phyloP scores from a whole-genome alignment of 1,140 invertebrate genomes.

The Neotoxoptera formosana region DNA sequence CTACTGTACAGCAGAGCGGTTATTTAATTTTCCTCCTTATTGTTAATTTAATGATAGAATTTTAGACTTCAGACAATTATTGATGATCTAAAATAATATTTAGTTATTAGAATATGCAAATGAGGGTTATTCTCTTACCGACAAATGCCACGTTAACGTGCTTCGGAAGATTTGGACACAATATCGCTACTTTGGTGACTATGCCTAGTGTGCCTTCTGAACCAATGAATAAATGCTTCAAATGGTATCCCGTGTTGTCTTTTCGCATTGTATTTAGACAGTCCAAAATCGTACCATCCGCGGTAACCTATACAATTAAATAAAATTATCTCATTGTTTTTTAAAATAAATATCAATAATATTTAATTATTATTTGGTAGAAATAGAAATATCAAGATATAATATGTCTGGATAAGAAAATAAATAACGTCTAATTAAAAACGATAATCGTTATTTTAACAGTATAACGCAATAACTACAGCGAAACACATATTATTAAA shows the following conservation, averaged over 20 bases:
- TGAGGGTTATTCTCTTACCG: slow-evolving; percentile 70
- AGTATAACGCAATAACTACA: background rate
- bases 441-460: background rate
- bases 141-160: slow-evolving; percentile 87
- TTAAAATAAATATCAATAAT: background rate
- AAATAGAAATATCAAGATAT: background rate
- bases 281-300: slow-evolving; percentile 87
- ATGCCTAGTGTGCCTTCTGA: slow-evolving; percentile 97
- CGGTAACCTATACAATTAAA: slow-evolving; percentile 73
- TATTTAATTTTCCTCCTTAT: too few species aligned
- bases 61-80: too few species aligned
- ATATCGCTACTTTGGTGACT: slow-evolving; percentile 90
- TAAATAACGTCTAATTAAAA: background rate
- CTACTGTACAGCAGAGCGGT: too few species aligned
- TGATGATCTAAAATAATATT: background rate
- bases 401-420: background rate
- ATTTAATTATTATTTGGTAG: background rate
- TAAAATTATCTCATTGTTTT: background rate
- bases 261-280: slow-evolving; percentile 88
- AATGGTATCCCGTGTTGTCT: slow-evolving; percentile 96
- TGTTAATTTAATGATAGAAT: too few species aligned
- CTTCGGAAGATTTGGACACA: slow-evolving; percentile 84
- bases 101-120: background rate
- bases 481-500: background rate
- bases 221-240: slow-evolving; percentile 97